Percentiles rank a stretch among this genome's conserved stretches.
These are phyloP conservation scores for Gambusia affinis DNA, from an alignment of 2,113 vertebrate species.

Conservation along the genomic window DNA sequence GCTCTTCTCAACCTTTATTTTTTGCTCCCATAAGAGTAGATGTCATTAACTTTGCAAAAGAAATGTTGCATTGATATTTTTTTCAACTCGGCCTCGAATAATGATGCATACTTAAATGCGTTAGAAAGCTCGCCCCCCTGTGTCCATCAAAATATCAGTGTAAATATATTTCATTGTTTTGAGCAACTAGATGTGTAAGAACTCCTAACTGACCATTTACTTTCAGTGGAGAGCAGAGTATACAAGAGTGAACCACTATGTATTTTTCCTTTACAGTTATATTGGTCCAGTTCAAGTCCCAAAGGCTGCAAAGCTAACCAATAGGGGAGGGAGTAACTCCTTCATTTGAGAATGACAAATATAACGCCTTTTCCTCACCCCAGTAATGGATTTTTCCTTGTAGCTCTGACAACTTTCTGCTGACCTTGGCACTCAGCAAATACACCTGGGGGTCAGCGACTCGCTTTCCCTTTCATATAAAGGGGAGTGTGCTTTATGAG, in stretches of 20 bases:
- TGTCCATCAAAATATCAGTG: too few relatives aligned
- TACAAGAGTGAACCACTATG: not conserved
- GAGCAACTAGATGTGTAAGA: too few relatives aligned
- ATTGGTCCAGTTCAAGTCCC: constrained; percentile 28
- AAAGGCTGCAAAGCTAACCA: constrained; percentile 15
- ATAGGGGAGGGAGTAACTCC: constrained; percentile 30
- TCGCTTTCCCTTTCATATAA: not conserved
- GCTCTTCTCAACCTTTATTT: too few relatives aligned
- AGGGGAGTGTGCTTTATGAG: not conserved
- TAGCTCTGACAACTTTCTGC: constrained; percentile 41
- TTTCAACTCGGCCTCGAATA: too few relatives aligned
- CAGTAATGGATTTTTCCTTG: constrained; percentile 60
- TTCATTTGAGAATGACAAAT: constrained; percentile 67
- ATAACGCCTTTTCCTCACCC: constrained; percentile 42
- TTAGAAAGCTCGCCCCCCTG: too few relatives aligned
- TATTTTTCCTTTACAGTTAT: constrained; percentile 4
- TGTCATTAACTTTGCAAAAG: not conserved
- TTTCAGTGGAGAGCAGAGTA: constrained; percentile 2
- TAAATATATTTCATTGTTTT: too few relatives aligned
- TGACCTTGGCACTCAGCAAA: constrained; percentile 56
- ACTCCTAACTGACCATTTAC: not conserved
- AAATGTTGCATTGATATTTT: too few relatives aligned
- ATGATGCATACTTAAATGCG: too few relatives aligned
- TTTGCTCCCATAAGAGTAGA: not conserved
- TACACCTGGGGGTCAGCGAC: constrained; percentile 35